Conservation (phyloP, 1,140 invertebrate genomes). For the Phortica variegata region DNA sequence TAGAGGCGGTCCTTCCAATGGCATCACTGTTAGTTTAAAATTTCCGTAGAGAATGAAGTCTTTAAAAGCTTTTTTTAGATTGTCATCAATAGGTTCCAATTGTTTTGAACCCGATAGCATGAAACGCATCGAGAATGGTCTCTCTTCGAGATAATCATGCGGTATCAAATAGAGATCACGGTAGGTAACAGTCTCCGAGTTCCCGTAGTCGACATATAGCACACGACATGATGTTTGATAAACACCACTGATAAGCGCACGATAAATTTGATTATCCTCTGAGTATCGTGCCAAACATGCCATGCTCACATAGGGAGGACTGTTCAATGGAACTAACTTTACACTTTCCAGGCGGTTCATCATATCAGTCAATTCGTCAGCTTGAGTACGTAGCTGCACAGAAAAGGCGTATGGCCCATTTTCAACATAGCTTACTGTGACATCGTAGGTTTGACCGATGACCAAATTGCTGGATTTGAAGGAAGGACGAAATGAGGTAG, state of each 20-base stretch:
- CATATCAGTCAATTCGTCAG: slow-evolving; percentile 62
- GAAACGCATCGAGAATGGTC: slow-evolving; percentile 72
- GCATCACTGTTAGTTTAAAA: slow-evolving; percentile 65
- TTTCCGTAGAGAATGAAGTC: slow-evolving; percentile 64
- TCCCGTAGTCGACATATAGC: slow-evolving; percentile 78
- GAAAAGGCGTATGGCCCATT: slow-evolving; percentile 75
- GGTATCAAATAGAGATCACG: slow-evolving; percentile 73
- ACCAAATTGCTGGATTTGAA: slow-evolving; percentile 62
- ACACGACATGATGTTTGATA: slow-evolving; percentile 65
- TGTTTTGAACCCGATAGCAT: slow-evolving; percentile 69
- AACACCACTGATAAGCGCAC: slow-evolving; percentile 71
- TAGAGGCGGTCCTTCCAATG: slow-evolving; percentile 67
- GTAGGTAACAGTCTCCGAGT: slow-evolving; percentile 68
- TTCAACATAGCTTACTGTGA: slow-evolving; percentile 72
- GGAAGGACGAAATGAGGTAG: slow-evolving; percentile 34
- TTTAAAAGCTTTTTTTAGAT: slow-evolving; percentile 69
- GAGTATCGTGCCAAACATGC: slow-evolving; percentile 71
- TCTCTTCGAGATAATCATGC: slow-evolving; percentile 66
- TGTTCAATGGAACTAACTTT: slow-evolving; percentile 62
- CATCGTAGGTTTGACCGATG: slow-evolving; percentile 60
- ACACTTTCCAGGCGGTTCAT: slow-evolving; percentile 68
- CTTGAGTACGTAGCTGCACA: slow-evolving; percentile 65
- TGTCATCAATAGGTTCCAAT: slow-evolving; percentile 64
- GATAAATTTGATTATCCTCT: slow-evolving; percentile 65
- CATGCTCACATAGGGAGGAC: slow-evolving; percentile 65